Percentiles rank a stretch among this genome's conserved stretches.
phyloP scores from a whole-genome alignment of 2,888 invertebrate species.

The Acleris emargana region DNA sequence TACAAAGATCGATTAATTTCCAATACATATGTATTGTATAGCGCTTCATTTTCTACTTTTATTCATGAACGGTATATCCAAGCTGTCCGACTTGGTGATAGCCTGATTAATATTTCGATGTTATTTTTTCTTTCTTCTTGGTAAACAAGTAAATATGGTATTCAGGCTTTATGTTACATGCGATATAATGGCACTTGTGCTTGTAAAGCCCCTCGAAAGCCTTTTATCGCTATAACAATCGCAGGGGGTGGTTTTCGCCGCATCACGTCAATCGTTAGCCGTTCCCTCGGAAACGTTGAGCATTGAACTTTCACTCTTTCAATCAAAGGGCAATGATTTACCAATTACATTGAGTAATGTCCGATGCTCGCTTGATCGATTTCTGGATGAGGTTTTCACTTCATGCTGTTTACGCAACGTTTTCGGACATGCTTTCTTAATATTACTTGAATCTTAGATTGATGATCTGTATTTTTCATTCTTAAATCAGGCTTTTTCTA shows the following conservation, averaged over 20 bases:
- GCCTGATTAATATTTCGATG: too few relatives aligned
- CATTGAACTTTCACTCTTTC: constrained; percentile 33
- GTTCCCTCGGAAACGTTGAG: constrained; percentile 24
- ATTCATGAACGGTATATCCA: too few relatives aligned
- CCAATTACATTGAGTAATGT: constrained; percentile 22
- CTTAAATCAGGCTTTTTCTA: too few relatives aligned
- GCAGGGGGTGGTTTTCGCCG: constrained; percentile 48
- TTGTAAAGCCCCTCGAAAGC: constrained; percentile 25
- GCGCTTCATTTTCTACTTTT: too few relatives aligned
- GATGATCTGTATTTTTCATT: too few relatives aligned
- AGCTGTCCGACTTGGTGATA: too few relatives aligned
- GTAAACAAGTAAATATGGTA: too few relatives aligned
- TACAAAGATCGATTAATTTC: background rate
- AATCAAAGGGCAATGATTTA: constrained; percentile 28
- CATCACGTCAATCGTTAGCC: constrained; percentile 53
- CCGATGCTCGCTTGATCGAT: constrained; percentile 26
- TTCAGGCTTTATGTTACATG: background rate
- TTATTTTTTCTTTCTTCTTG: too few relatives aligned
- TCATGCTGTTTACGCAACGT: background rate
- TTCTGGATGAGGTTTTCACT: constrained; percentile 15
- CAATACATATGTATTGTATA: background rate
- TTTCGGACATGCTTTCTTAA: too few relatives aligned
- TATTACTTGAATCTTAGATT: too few relatives aligned
- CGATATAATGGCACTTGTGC: constrained; percentile 20
- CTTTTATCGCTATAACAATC: constrained; percentile 30